Evolutionary conservation across 2,113 vertebrate species (phyloP).

Genomic region (Paramisgurnus dabryanus): DNA sequence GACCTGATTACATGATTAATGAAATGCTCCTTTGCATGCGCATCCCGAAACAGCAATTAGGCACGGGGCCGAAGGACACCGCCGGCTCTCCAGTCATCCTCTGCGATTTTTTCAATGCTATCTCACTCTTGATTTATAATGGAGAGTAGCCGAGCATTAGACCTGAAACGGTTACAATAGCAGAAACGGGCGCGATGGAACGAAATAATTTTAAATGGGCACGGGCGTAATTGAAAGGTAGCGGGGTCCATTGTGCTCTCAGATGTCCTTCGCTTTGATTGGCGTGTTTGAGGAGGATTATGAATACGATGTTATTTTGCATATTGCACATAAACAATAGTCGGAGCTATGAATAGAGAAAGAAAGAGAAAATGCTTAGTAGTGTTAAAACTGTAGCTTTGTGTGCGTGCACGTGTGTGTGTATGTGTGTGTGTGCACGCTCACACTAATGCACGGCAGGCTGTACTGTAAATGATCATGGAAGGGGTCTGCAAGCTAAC

Average conservation of each 20-base stretch:
- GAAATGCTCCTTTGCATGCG: slow-evolving; percentile 97
- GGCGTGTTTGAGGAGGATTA: slow-evolving; percentile 85
- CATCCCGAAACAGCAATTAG: slow-evolving; percentile 99
- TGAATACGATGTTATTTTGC: slow-evolving; percentile 92
- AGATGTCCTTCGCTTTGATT: slow-evolving; percentile 86
- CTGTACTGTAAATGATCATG: slow-evolving; percentile 99
- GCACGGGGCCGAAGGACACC: slow-evolving; percentile 85
- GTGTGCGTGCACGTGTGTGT: neutral
- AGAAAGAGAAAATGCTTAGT: slow-evolving; percentile 79
- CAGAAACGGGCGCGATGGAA: slow-evolving; percentile 80
- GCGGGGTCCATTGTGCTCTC: slow-evolving; percentile 83
- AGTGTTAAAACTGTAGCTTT: slow-evolving; percentile 66
- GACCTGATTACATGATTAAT: slow-evolving; percentile 99
- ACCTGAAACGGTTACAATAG: slow-evolving; percentile 87
- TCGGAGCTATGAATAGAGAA: slow-evolving; percentile 61
- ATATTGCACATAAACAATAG: slow-evolving; percentile 94
- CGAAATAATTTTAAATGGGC: slow-evolving; percentile 87
- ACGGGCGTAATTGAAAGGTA: slow-evolving; percentile 90
- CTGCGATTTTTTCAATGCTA: slow-evolving; percentile 72
- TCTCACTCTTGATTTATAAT: slow-evolving; percentile 95
- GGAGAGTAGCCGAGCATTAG: slow-evolving; percentile 86
- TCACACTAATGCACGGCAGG: slow-evolving; percentile 97
- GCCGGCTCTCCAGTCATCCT: slow-evolving; percentile 80
- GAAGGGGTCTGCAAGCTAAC: slow-evolving; percentile 99
- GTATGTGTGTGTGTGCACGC: slow-evolving; percentile 32